phyloP scores from a whole-genome alignment of 1,140 invertebrate genomes.

The Drosophila parabipectinata region DNA sequence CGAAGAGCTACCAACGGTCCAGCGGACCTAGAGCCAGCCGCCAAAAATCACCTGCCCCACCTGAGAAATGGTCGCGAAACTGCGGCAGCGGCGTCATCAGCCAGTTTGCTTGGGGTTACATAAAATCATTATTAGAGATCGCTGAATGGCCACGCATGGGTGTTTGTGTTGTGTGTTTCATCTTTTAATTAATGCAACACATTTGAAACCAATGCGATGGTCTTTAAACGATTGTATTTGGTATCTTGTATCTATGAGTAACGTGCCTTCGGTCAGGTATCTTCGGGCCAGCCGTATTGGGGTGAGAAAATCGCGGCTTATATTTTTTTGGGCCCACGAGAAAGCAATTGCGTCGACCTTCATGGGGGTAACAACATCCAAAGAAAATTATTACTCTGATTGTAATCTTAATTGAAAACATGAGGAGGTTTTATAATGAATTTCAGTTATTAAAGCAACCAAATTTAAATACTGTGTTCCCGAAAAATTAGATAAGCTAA shows the following conservation, averaged over 20 bases:
- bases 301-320: slow-evolving; percentile 42
- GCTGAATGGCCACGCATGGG: slow-evolving; percentile 38
- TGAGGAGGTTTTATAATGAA: not conserved
- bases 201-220: slow-evolving; percentile 13
- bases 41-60: slow-evolving; percentile 23
- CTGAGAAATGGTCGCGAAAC: slow-evolving; percentile 38
- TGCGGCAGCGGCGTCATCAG: slow-evolving; percentile 28
- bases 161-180: slow-evolving; percentile 50
- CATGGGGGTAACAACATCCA: slow-evolving; percentile 6
- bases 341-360: slow-evolving; percentile 64
- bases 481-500: slow-evolving; percentile 35
- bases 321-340: slow-evolving; percentile 42
- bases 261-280: slow-evolving; percentile 51
- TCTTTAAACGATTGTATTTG: slow-evolving; percentile 8
- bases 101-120: slow-evolving; percentile 58
- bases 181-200: slow-evolving; percentile 77
- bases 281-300: slow-evolving; percentile 6
- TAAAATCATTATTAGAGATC: slow-evolving; percentile 73
- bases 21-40: slow-evolving; percentile 3
- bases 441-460: slow-evolving; percentile 18
- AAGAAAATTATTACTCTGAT: slow-evolving; percentile 4
- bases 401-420: not conserved
- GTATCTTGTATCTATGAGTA: slow-evolving; percentile 49
- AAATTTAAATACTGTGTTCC: slow-evolving; percentile 47
- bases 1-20: slow-evolving; percentile 14